Percentiles rank a stretch among this genome's conserved stretches.
phyloP scores from a whole-genome alignment of 2,797 vertebrate species.

The Psittacula derbiana region DNA sequence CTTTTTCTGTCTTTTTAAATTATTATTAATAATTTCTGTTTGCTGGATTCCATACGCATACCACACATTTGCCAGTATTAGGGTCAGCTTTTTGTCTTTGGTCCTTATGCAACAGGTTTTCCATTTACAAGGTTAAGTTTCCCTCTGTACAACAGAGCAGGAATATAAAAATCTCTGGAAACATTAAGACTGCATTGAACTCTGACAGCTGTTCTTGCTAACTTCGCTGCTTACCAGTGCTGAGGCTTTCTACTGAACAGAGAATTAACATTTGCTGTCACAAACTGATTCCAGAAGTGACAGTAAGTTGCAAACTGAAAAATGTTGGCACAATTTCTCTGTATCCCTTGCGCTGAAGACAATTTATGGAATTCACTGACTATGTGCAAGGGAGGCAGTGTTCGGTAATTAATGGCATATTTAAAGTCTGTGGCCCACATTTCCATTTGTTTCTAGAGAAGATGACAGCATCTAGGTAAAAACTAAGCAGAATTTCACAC shows the following conservation, averaged over 20 bases:
- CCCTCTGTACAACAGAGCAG: neutral
- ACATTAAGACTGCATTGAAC: neutral
- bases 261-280: conserved; percentile 39
- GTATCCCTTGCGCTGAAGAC: neutral
- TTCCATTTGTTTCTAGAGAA: conserved; percentile 27
- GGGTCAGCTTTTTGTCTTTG: neutral
- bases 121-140: neutral
- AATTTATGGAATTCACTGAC: neutral
- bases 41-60: neutral
- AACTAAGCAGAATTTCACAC: neutral
- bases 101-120: neutral
- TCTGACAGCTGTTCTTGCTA: neutral
- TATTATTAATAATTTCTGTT: neutral
- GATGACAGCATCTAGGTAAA: neutral
- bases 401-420: conserved; percentile 40
- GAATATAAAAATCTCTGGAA: neutral
- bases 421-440: neutral
- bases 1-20: neutral
- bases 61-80: neutral
- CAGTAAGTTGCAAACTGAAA: neutral
- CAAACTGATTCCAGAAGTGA: conserved; percentile 19
- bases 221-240: neutral
- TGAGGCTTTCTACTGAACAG: neutral
- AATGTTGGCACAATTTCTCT: neutral
- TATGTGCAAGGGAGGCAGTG: neutral